Conservation (phyloP, 2,113 vertebrate species). For the Nycticorax nycticorax region DNA sequence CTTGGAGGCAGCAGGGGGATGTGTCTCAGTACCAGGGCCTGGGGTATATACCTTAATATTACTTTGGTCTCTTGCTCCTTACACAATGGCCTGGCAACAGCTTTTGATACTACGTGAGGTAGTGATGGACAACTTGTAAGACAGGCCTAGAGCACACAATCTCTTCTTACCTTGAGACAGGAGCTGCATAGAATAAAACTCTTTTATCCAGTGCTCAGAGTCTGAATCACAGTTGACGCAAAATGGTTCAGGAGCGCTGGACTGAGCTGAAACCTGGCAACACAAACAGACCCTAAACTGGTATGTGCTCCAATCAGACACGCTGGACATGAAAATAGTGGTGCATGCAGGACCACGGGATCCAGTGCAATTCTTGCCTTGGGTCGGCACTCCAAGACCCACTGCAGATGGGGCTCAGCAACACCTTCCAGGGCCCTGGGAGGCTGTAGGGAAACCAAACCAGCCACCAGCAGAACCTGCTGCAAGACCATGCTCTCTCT, state of each 20-base stretch:
- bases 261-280: background rate
- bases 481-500: background rate
- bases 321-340: fast-evolving
- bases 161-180: background rate
- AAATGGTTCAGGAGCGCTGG: fast-evolving
- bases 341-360: fast-evolving
- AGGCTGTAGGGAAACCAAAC: background rate
- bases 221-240: background rate
- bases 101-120: background rate
- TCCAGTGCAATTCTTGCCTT: background rate
- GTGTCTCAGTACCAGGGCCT: background rate
- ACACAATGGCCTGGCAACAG: background rate
- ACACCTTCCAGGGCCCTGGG: background rate
- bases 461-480: background rate
- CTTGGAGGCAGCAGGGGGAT: background rate
- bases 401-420: background rate
- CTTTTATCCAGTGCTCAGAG: background rate
- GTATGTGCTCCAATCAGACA: background rate
- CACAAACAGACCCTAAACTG: background rate
- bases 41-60: background rate
- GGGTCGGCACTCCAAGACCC: fast-evolving
- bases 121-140: background rate
- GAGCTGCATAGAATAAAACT: background rate
- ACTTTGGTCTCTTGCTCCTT: background rate
- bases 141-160: background rate